A percentile compares a stretch with the other conserved stretches of the same genome.
Evolutionary conservation across 2,888 invertebrate genomes (phyloP).

Genomic region (Dolichopus griseipennis): DNA sequence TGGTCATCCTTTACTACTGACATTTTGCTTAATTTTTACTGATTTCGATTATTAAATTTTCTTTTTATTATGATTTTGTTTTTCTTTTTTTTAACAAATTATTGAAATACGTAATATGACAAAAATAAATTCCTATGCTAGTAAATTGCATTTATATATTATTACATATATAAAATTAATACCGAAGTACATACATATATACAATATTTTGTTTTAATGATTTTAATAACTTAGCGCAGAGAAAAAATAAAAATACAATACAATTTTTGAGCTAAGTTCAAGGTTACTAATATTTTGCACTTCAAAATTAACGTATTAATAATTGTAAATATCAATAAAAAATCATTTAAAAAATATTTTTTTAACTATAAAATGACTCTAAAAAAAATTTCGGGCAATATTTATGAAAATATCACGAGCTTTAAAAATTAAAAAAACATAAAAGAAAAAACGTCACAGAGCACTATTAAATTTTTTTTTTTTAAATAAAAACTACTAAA

Average conservation of each 20-base stretch:
- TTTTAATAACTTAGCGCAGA: background rate
- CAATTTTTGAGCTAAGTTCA: conserved; percentile 1
- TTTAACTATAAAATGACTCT: background rate
- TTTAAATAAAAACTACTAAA: too few species aligned
- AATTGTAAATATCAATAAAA: background rate
- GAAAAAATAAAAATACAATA: background rate
- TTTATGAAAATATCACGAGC: too few species aligned
- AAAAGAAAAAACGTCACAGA: too few species aligned
- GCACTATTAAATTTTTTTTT: too few species aligned
- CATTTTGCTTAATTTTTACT: background rate
- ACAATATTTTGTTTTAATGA: background rate
- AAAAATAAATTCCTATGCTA: background rate
- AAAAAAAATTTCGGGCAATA: too few species aligned
- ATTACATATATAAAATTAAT: background rate
- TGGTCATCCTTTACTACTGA: too few species aligned
- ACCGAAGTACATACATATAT: background rate
- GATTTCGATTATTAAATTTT: background rate
- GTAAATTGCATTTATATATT: background rate
- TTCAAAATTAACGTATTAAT: background rate
- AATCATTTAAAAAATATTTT: background rate
- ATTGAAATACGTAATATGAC: background rate
- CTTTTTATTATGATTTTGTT: background rate
- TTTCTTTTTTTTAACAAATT: background rate
- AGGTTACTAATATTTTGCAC: background rate
- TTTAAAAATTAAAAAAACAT: too few species aligned